Percentiles rank a stretch among this genome's conserved stretches.
Evolutionary conservation across 2,797 vertebrate species (phyloP).

Genomic region (Cetoscarus ocellatus): DNA sequence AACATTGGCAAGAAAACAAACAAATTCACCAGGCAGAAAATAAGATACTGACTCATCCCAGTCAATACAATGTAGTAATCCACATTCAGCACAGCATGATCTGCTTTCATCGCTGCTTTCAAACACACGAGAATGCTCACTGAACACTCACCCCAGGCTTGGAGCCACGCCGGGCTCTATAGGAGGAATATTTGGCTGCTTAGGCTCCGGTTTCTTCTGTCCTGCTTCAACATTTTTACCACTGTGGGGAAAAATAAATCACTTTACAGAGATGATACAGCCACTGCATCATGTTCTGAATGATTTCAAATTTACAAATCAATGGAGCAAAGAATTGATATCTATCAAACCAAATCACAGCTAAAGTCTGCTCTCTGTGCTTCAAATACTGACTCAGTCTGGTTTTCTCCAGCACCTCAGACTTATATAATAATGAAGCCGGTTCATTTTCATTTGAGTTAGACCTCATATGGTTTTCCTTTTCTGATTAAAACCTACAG

Average conservation of each 20-base stretch:
- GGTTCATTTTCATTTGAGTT: no score
- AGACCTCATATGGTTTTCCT: no score
- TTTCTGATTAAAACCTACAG: no score
- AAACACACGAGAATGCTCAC: neutral
- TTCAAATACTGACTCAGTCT: no score
- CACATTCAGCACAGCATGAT: neutral
- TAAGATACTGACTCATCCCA: no score
- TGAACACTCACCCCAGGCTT: conserved; percentile 87
- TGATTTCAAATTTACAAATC: neutral
- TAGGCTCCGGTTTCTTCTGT: conserved; percentile 83
- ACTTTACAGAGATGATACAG: neutral
- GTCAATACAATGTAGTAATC: no score
- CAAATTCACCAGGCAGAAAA: no score
- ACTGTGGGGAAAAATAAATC: conserved; percentile 38
- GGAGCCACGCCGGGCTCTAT: conserved; percentile 91
- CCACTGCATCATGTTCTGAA: no score
- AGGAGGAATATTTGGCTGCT: conserved; percentile 81
- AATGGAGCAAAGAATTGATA: neutral
- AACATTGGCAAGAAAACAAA: neutral
- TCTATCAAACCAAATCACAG: no score
- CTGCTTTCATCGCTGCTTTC: neutral
- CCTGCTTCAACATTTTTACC: conserved; percentile 40
- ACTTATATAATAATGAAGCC: no score
- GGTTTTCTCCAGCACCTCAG: no score
- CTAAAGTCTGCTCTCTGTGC: no score